Evolutionary conservation across 2,888 invertebrate species (phyloP).

Genomic region (Acleris emargana): DNA sequence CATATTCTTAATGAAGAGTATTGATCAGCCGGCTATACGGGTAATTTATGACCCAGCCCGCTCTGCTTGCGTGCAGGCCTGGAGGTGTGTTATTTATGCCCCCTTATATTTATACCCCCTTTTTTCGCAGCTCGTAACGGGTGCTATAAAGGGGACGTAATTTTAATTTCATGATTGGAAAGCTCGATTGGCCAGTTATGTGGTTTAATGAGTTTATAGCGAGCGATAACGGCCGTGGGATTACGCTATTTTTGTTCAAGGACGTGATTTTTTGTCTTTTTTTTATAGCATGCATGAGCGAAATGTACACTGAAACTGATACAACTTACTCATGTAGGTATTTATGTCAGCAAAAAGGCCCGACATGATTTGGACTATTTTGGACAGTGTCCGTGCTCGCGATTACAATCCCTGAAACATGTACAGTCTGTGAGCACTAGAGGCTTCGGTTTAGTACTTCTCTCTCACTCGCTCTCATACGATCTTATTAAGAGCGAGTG

Average conservation of each 20-base stretch:
- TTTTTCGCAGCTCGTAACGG: slow-evolving; percentile 84
- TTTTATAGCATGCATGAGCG: neutral
- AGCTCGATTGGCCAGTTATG: slow-evolving; percentile 82
- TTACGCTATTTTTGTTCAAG: slow-evolving; percentile 56
- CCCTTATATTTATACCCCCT: slow-evolving; percentile 82
- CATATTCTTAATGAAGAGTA: slow-evolving; percentile 80
- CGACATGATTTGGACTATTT: too few relatives aligned
- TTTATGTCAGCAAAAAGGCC: too few relatives aligned
- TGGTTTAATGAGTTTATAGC: slow-evolving; percentile 81
- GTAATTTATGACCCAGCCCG: slow-evolving; percentile 75
- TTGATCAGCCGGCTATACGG: slow-evolving; percentile 74
- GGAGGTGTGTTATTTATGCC: slow-evolving; percentile 83
- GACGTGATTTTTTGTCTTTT: slow-evolving; percentile 35
- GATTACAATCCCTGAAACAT: too few relatives aligned
- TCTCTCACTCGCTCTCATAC: too few relatives aligned
- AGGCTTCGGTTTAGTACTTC: too few relatives aligned
- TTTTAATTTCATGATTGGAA: slow-evolving; percentile 84
- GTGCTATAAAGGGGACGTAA: slow-evolving; percentile 80
- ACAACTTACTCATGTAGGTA: too few relatives aligned
- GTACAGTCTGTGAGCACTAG: too few relatives aligned
- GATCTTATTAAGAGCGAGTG: too few relatives aligned
- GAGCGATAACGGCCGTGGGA: slow-evolving; percentile 73
- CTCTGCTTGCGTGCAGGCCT: slow-evolving; percentile 70
- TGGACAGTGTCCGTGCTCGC: too few relatives aligned
- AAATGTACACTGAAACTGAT: too few relatives aligned